Conservation (phyloP, 2,888 invertebrate genomes). For the Barypeithes pellucidus region DNA sequence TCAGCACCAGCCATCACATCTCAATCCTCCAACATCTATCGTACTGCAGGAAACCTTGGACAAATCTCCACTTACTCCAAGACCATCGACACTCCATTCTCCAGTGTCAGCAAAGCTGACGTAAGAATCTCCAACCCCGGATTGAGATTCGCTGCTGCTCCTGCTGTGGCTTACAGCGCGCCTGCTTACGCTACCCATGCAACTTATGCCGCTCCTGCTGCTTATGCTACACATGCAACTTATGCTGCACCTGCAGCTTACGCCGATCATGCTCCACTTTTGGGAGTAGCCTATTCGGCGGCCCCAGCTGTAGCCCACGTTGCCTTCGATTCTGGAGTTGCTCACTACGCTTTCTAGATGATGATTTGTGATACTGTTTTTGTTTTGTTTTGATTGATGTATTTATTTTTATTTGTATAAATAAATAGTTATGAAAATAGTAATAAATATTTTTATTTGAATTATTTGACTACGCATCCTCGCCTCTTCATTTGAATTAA, state of each 20-base stretch:
- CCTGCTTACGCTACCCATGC: slow-evolving; percentile 63
- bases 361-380: neutral
- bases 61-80: slow-evolving; percentile 81
- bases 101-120: slow-evolving; percentile 80
- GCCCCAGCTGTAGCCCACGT: slow-evolving; percentile 78
- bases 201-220: slow-evolving; percentile 75
- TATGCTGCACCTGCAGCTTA: slow-evolving; percentile 73
- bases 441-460: neutral
- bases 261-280: slow-evolving; percentile 71
- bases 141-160: slow-evolving; percentile 61
- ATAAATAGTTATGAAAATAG: slow-evolving; percentile 18
- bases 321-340: slow-evolving; percentile 70
- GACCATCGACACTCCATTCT: slow-evolving; percentile 82
- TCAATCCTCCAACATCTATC: slow-evolving; percentile 76
- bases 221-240: slow-evolving; percentile 69
- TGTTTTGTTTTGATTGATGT: slow-evolving; percentile 26
- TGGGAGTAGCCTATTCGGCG: slow-evolving; percentile 73
- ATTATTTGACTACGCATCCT: neutral
- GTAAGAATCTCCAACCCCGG: slow-evolving; percentile 82
- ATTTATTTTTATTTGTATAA: slow-evolving; percentile 26
- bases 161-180: slow-evolving; percentile 49
- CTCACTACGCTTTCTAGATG: slow-evolving; percentile 59
- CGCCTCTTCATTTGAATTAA: too few relatives aligned
- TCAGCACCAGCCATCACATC: slow-evolving; percentile 74
- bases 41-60: slow-evolving; percentile 79